Base-by-base conservation (phyloP, 2,888 invertebrate genomes). In the Parnassius orleans region DNA sequence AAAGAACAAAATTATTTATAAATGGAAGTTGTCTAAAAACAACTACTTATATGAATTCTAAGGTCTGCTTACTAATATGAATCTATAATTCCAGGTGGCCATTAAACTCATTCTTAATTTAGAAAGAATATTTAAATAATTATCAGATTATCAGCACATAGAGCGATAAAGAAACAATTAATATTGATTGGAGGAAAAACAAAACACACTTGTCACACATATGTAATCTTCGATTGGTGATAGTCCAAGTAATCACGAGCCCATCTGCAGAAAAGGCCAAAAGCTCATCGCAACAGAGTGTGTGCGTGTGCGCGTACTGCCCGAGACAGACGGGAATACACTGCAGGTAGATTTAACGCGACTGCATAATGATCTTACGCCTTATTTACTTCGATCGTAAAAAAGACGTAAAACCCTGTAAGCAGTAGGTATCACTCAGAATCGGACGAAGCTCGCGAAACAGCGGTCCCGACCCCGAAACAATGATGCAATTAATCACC, bases 401-500 rank as follows among this genome's bases (percentile, higher is more conserved):
- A 87, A 87, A 83, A 79, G 79, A 69, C 77, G 76, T 82, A 77
- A 59, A 84, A 81, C 70, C 69, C 68, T 68, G 69, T 66, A 68
- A 75, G 70, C 74, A 72, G 73, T 72, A 63, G 56, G 71, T 72
- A 75, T 77, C 75, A 75, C 69, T 68, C 70, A 55, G 68, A 67
- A 66, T 69, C 53, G 51, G 19, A 19, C 54, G 52, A 55, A 61
- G 60, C 64, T 66, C 64, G 69, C 66, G 60, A 70, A 53, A 57
- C 57, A 52, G 41, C 57, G 47, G 46, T 52, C 51, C 68, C 71
- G 70, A 72, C 71, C 72, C 72, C 66, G 72, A 81, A 73, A 89
- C 87, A 90, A 90, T 88, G 78, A 75, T 78, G 78, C 79, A 67
- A 86, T 90, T 83, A 87, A 88, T 90, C 88, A 84, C 74, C 77